Conservation (phyloP, 2,888 invertebrate genomes). For the Ennomos erosarius region DNA sequence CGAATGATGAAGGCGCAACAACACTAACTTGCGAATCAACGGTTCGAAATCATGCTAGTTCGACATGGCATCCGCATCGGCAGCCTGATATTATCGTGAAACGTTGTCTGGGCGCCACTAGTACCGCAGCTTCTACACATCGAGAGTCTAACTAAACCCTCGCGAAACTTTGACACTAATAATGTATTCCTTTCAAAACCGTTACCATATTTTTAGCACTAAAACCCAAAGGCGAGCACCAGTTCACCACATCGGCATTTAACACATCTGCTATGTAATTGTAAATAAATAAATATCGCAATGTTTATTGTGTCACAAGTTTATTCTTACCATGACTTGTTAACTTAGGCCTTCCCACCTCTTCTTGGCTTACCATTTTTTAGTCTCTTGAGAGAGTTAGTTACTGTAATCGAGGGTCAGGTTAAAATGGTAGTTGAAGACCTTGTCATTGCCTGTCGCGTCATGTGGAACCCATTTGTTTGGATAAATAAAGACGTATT, state of each 20-base stretch:
- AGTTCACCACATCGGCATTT: constrained; percentile 35
- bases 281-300: constrained; percentile 75
- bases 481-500: constrained; percentile 75
- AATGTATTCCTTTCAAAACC: neutral
- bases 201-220: constrained; percentile 25
- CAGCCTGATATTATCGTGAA: too few species aligned
- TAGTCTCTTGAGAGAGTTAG: neutral
- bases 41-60: too few species aligned
- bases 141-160: neutral
- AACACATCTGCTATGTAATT: constrained; percentile 75
- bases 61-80: too few species aligned
- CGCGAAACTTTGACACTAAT: neutral
- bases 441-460: constrained; percentile 79
- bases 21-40: too few species aligned
- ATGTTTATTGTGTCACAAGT: constrained; percentile 78
- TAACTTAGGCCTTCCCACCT: constrained; percentile 42
- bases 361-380: constrained; percentile 4
- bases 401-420: constrained; percentile 37
- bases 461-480: constrained; percentile 80
- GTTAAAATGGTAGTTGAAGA: constrained; percentile 51
- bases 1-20: too few species aligned
- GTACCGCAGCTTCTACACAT: too few species aligned
- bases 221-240: constrained; percentile 22
- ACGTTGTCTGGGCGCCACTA: too few species aligned
- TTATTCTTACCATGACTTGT: constrained; percentile 55